phyloP scores from a whole-genome alignment of 2,888 invertebrate genomes.

The Xiphydria camelus region DNA sequence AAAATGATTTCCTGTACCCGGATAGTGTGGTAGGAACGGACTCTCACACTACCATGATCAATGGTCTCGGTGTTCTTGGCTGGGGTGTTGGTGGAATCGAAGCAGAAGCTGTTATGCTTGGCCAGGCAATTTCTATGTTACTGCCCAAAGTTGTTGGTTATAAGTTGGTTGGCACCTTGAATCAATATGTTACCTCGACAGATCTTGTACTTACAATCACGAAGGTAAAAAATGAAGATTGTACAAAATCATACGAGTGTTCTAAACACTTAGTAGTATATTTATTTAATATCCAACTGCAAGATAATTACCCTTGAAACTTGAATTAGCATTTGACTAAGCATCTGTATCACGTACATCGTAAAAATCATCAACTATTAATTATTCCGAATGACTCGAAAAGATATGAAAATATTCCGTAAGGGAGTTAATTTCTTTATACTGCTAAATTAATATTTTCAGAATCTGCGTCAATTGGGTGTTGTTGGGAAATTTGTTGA shows the following conservation, averaged over 20 bases:
- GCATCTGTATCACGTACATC: too few species aligned
- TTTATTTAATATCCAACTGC: too few species aligned
- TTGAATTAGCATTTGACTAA: too few species aligned
- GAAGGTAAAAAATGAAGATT: conserved; percentile 67
- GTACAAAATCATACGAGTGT: not conserved
- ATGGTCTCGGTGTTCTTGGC: conserved; percentile 93
- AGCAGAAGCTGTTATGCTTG: conserved; percentile 98
- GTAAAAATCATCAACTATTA: too few species aligned
- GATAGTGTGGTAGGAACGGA: conserved; percentile 97
- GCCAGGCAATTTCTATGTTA: conserved; percentile 96
- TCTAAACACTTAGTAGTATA: too few species aligned
- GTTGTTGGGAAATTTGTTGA: conserved; percentile 99
- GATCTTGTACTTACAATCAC: conserved; percentile 97
- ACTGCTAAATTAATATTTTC: conserved; percentile 36
- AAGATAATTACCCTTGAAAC: too few species aligned
- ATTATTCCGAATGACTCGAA: too few species aligned
- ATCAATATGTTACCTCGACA: conserved; percentile 88
- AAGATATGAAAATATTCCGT: too few species aligned
- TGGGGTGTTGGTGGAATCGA: conserved; percentile 98
- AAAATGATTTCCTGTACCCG: conserved; percentile 71
- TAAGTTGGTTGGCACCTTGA: conserved; percentile 78
- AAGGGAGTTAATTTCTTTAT: too few species aligned
- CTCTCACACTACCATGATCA: conserved; percentile 99
- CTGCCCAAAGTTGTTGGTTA: conserved; percentile 96
- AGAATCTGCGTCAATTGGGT: conserved; percentile 88